Evolutionary conservation across 2,113 vertebrate genomes (phyloP).

Genomic region (Dipodomys merriami): DNA sequence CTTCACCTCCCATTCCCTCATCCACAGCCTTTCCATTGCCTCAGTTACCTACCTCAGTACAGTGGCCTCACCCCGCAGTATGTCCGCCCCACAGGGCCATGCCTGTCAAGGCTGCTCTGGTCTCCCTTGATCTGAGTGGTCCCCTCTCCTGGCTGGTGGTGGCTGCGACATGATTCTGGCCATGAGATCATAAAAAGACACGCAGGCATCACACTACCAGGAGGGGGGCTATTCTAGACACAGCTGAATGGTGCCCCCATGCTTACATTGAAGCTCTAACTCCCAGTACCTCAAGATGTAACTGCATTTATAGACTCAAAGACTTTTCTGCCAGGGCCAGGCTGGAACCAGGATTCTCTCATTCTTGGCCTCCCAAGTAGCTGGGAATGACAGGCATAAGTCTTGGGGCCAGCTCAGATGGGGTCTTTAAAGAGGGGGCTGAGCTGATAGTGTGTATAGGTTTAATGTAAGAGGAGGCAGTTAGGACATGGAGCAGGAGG

Average conservation of each 20-base stretch:
- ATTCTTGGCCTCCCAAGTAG: too few species aligned
- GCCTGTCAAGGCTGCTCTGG: too few species aligned
- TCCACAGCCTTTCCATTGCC: not conserved
- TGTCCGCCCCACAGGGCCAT: not conserved
- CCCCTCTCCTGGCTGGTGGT: not conserved
- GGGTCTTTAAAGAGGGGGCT: not conserved
- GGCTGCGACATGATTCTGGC: not conserved
- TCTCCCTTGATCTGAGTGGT: not conserved
- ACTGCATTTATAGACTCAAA: not conserved
- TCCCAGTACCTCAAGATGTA: not conserved
- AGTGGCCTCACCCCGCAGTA: not conserved
- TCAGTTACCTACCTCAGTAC: not conserved
- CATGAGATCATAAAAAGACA: not conserved
- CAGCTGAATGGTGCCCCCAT: not conserved
- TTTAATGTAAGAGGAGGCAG: too few species aligned
- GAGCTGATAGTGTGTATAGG: not conserved
- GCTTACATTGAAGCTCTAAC: not conserved
- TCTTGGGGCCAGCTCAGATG: too few species aligned
- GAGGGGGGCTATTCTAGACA: not conserved
- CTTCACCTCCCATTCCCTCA: not conserved
- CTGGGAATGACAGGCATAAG: too few species aligned
- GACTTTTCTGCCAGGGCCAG: too few species aligned
- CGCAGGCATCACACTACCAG: not conserved
- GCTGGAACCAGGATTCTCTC: too few species aligned
- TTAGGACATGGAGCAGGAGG: too few species aligned